A percentile compares a stretch with the other conserved stretches of the same genome.
Conservation (phyloP, 2,797 vertebrate genomes). For the Miichthys miiuy region DNA sequence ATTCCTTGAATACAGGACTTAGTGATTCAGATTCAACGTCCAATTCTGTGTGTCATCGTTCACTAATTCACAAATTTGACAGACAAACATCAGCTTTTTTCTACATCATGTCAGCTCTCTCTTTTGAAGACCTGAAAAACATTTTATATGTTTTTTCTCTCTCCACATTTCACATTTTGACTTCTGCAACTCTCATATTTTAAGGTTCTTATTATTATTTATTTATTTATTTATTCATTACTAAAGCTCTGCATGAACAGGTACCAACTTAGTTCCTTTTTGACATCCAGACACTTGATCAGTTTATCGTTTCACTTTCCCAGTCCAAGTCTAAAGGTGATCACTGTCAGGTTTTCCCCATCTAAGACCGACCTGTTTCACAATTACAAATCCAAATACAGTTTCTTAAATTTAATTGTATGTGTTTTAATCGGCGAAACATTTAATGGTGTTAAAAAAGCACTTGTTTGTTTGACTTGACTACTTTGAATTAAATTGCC, state of each 20-base stretch:
- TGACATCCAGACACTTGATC: not conserved
- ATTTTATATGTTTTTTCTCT: not conserved
- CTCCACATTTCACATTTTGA: not conserved
- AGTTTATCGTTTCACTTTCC: not conserved
- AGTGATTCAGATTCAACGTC: not conserved
- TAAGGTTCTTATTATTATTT: not conserved
- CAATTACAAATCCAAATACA: not conserved
- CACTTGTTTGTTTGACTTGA: constrained; percentile 4
- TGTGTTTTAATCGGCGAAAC: not conserved
- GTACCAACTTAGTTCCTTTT: not conserved
- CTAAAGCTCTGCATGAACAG: not conserved
- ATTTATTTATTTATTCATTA: not conserved
- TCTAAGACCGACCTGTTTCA: not conserved
- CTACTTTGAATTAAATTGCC: not conserved
- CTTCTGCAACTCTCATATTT: not conserved
- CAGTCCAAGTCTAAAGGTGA: not conserved
- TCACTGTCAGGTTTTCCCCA: not conserved
- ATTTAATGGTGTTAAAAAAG: not conserved
- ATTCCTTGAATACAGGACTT: not conserved
- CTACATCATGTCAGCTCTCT: not conserved
- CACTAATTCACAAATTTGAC: not conserved
- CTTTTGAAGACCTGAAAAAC: not conserved
- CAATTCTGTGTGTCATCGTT: not conserved
- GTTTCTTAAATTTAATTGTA: not conserved
- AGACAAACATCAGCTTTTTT: not conserved